A percentile compares a stretch with the other conserved stretches of the same genome.
Conservation (phyloP, 2,113 vertebrate species). For the Scolopax mira region DNA sequence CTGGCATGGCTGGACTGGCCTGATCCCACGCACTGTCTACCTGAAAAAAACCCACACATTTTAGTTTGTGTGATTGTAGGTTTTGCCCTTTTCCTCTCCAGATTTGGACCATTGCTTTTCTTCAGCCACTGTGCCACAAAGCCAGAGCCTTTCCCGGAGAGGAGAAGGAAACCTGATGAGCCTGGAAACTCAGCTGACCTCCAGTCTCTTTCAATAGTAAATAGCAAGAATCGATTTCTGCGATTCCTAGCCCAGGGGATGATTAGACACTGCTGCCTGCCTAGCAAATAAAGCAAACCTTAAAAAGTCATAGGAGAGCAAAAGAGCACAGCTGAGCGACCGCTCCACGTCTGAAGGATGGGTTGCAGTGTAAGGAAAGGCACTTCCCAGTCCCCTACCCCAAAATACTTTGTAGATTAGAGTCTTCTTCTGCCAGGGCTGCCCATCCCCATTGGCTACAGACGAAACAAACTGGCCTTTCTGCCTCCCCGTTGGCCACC, state of each 20-base stretch:
- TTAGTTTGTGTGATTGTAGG: not conserved
- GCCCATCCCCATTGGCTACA: fast-evolving
- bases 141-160: not conserved
- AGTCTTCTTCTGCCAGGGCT: not conserved
- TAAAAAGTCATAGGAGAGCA: not conserved
- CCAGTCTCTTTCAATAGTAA: not conserved
- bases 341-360: not conserved
- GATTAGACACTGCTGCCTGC: not conserved
- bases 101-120: not conserved
- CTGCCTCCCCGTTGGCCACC: not conserved
- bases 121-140: not conserved
- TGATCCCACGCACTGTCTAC: not conserved
- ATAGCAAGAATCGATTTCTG: not conserved
- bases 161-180: not conserved
- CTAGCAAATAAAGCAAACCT: not conserved
- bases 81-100: not conserved
- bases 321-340: not conserved
- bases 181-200: not conserved
- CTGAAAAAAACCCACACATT: not conserved
- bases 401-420: not conserved
- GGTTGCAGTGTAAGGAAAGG: fast-evolving
- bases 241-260: not conserved
- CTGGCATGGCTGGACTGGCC: not conserved
- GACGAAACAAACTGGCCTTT: not conserved
- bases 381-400: not conserved